These are phyloP conservation scores for Echinarachnius parma DNA, from an alignment of 53 echinoderm and acorn worm species.

Conservation along the genomic window DNA sequence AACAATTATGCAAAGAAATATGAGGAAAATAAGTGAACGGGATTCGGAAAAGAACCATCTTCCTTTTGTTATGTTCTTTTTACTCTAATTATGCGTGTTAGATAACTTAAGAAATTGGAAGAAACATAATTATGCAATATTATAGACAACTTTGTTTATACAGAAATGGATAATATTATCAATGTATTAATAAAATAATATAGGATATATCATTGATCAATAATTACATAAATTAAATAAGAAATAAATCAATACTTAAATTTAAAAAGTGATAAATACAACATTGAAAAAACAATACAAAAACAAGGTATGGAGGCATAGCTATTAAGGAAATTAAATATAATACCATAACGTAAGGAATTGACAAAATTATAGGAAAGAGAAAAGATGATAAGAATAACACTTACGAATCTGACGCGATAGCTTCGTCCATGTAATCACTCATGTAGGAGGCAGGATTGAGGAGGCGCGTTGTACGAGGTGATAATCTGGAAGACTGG, in stretches of 20 bases:
- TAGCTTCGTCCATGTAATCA: constrained; percentile 35
- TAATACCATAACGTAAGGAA: background rate
- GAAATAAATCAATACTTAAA: too few relatives aligned
- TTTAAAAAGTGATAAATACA: background rate
- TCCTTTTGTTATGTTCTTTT: too few relatives aligned
- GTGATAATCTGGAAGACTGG: constrained; percentile 32
- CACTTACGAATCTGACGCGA: background rate
- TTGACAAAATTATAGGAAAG: background rate
- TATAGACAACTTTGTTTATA: too few relatives aligned
- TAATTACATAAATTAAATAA: too few relatives aligned
- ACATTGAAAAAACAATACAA: background rate
- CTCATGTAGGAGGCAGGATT: constrained; percentile 23
- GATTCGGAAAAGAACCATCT: background rate
- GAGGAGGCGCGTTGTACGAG: constrained; percentile 36
- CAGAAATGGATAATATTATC: too few relatives aligned
- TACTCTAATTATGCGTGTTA: too few relatives aligned
- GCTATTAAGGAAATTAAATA: background rate
- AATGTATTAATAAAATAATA: too few relatives aligned
- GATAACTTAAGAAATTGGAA: too few relatives aligned
- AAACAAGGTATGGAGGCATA: background rate
- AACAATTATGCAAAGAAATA: background rate
- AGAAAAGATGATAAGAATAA: background rate
- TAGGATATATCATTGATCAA: too few relatives aligned
- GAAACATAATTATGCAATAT: too few relatives aligned
- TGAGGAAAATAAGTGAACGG: background rate